phyloP scores from a whole-genome alignment of 2,888 invertebrate species.

The Hypselothyrea guttata region DNA sequence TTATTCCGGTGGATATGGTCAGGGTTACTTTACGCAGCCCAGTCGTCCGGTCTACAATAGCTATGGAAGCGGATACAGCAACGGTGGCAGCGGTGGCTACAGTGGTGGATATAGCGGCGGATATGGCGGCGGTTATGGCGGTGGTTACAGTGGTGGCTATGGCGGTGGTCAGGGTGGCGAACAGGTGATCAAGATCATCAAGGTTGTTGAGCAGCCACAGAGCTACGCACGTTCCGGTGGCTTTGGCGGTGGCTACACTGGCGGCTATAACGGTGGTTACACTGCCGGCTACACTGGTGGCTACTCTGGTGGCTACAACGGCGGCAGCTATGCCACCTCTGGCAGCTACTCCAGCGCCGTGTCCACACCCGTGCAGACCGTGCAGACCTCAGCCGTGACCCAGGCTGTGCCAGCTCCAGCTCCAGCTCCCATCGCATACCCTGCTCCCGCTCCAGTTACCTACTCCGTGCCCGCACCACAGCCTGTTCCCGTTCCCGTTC shows the following conservation, averaged over 20 bases:
- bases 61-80: conserved; percentile 28
- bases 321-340: conserved; percentile 33
- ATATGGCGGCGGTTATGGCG: conserved; percentile 27
- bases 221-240: conserved; percentile 37
- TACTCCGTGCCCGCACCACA: conserved; percentile 38
- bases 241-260: conserved; percentile 37
- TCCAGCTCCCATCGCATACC: conserved; percentile 36
- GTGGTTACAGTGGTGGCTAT: conserved; percentile 23
- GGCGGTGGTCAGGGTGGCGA: conserved; percentile 42
- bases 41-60: conserved; percentile 60
- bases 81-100: conserved; percentile 22
- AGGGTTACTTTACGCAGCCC: conserved; percentile 59
- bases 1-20: conserved; percentile 55
- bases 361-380: conserved; percentile 20
- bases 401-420: conserved; percentile 33
- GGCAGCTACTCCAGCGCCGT: conserved; percentile 41
- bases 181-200: conserved; percentile 71
- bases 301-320: conserved; percentile 36
- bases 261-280: conserved; percentile 40
- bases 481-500: conserved; percentile 24
- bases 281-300: conserved; percentile 34
- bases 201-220: conserved; percentile 72
- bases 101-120: conserved; percentile 27
- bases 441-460: conserved; percentile 30
- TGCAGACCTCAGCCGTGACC: conserved; percentile 13